These are phyloP conservation scores for Dastarcus helophoroides DNA, from an alignment of 2,888 invertebrate species.

Conservation along the genomic window DNA sequence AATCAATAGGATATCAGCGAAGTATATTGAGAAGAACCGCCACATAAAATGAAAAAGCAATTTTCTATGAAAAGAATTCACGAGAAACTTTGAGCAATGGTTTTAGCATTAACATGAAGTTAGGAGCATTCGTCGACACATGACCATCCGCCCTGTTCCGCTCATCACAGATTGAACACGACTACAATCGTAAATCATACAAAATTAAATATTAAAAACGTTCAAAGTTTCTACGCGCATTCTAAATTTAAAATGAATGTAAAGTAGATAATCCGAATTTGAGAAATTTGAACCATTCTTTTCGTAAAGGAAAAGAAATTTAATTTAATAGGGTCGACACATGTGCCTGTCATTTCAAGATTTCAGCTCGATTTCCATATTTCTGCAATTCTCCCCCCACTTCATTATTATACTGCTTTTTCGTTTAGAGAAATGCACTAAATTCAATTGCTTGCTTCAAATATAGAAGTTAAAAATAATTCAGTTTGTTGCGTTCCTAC, in stretches of 20 bases:
- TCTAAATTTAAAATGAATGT: constrained; percentile 41
- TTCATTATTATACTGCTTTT: no score
- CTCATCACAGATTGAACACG: constrained; percentile 26
- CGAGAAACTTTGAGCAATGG: constrained; percentile 35
- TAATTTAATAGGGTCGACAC: constrained; percentile 38
- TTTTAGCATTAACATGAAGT: constrained; percentile 37
- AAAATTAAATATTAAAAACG: constrained; percentile 42
- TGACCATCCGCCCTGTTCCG: constrained; percentile 21
- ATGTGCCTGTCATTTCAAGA: constrained; percentile 38
- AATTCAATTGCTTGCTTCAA: no score
- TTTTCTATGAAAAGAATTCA: constrained; percentile 38
- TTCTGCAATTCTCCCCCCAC: constrained; percentile 19
- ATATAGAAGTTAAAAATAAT: no score
- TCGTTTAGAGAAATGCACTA: no score
- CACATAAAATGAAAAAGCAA: constrained; percentile 39
- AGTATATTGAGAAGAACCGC: constrained; percentile 8
- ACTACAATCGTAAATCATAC: constrained; percentile 40
- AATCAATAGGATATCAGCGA: constrained; percentile 6
- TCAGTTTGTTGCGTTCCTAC: no score
- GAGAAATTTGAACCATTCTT: constrained; percentile 38
- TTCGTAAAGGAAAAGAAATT: constrained; percentile 36
- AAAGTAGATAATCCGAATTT: constrained; percentile 42
- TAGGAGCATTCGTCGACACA: constrained; percentile 35
- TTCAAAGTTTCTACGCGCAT: constrained; percentile 35
- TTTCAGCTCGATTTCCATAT: constrained; percentile 32